Conservation (phyloP, 2,888 invertebrate genomes). For the Phytoseiulus persimilis region DNA sequence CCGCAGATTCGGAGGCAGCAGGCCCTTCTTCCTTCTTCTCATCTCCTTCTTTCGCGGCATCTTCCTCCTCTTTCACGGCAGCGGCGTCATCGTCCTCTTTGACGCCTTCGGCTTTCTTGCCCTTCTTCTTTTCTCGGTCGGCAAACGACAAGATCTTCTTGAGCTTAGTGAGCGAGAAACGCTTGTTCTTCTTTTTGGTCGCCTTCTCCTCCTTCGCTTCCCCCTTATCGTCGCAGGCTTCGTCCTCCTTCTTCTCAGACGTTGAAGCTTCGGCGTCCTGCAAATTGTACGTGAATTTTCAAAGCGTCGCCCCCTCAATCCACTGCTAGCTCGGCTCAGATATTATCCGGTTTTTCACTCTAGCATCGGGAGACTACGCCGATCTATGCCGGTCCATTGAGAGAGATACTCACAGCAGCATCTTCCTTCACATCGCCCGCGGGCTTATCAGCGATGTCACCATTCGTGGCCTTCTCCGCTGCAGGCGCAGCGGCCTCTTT, state of each 20-base stretch:
- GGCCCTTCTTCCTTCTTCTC: constrained; percentile 21
- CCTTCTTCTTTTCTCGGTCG: constrained; percentile 20
- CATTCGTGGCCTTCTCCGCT: not conserved
- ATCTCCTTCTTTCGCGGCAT: not conserved
- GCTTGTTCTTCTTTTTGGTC: constrained; percentile 30
- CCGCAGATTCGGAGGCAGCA: not conserved
- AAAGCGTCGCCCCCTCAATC: not conserved
- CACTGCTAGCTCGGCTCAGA: too few relatives aligned
- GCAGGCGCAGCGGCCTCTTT: not conserved
- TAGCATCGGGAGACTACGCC: not conserved
- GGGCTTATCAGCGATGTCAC: not conserved
- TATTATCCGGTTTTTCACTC: not conserved
- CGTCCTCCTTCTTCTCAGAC: constrained; percentile 34
- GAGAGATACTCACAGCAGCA: not conserved
- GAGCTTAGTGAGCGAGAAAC: constrained; percentile 30
- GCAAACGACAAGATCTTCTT: constrained; percentile 29
- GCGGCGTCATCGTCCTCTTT: constrained; percentile 10
- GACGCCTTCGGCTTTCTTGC: not conserved
- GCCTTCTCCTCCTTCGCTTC: constrained; percentile 17
- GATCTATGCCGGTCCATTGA: not conserved
- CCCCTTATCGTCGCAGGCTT: constrained; percentile 9
- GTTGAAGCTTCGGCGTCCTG: constrained; percentile 19
- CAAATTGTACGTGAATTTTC: not conserved
- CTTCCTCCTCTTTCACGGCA: constrained; percentile 15
- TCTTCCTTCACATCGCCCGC: constrained; percentile 17